Evolutionary conservation across 2,113 vertebrate species (phyloP), one percentile per base, ranked within the genome.

Genomic region (Corvus cornix): DNA sequence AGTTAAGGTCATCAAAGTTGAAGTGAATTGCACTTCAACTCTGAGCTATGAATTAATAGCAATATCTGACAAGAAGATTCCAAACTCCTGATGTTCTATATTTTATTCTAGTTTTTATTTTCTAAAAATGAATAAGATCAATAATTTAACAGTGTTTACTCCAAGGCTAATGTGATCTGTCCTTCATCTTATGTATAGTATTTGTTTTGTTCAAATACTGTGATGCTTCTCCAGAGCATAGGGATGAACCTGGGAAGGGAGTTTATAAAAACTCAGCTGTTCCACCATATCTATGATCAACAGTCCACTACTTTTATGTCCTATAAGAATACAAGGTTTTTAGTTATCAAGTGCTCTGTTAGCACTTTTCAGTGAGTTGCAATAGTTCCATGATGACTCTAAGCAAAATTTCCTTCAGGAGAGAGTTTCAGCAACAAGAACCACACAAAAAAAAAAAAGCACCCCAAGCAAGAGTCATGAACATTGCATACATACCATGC

Each of bases 401-500:
- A 88, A 63, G 39, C 3, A 60, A 64, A 59, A 80, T 30, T 64
- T 62, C 14, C 49, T 89, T 89, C 30, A 52, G 26, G 5, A 79
- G 5, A 74, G 8, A 51, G 9, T 48, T 81, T 39, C 53, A 30
- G 70, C 21, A 79, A 56, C 16, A 58, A 41, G 28, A 83, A 64
- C 51, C 10, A 62, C 43, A 58, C 1, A 17, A 46, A 24, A 24
- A 72, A 62, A 62, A 58, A 63, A 1, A 62, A 46, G 16, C 10
- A 49, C 1, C 6, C 13, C 18, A 68, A 27, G 26, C 16, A 37
- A 1, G 2, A 74, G 5, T 63, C 33, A 67, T 51, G 33, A 77
- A 66, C 13, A 17, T 2, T 33, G 37, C 23, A 58, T 48, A 74
- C 97, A 98, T 96, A 99, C 99, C 99, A 99, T 99, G 95, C 99